Evolutionary conservation across 1,140 invertebrate species (phyloP).

Genomic region (Saccostrea glomerata): DNA sequence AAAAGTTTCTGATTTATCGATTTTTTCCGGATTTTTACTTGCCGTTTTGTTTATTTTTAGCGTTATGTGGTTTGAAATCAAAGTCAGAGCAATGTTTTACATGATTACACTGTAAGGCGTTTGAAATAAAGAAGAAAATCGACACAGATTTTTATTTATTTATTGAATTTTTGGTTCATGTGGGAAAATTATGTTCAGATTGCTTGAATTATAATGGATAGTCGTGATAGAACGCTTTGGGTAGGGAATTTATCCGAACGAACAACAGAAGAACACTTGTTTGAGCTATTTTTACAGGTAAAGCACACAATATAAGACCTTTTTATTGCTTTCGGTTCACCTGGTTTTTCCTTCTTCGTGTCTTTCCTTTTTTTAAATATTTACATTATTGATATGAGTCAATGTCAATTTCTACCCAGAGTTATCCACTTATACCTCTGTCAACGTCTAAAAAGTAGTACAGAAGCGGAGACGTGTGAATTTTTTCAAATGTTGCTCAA

Average conservation of each 20-base stretch:
- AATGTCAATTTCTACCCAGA: no score
- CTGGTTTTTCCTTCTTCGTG: background rate
- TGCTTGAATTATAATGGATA: slow-evolving; percentile 34
- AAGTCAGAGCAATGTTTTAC: background rate
- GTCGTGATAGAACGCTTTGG: slow-evolving; percentile 55
- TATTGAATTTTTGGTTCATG: background rate
- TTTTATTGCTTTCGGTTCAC: background rate
- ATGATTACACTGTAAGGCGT: background rate
- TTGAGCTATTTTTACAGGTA: slow-evolving; percentile 66
- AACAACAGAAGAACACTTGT: slow-evolving; percentile 62
- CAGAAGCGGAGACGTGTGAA: no score
- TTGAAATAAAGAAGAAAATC: background rate
- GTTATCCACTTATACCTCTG: no score
- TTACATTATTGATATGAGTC: background rate
- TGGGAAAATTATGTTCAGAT: background rate
- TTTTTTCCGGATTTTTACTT: background rate
- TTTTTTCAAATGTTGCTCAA: no score
- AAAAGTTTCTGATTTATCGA: no score
- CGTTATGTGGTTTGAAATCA: background rate
- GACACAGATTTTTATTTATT: background rate
- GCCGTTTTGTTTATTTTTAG: background rate
- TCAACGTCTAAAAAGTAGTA: no score
- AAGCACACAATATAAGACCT: no score
- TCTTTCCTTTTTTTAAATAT: background rate
- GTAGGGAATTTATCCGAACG: slow-evolving; percentile 58